Percentiles rank a stretch among this genome's conserved stretches.
These are phyloP conservation scores for Adoxophyes honmai DNA, from an alignment of 1,140 invertebrate species.

Conservation along the genomic window DNA sequence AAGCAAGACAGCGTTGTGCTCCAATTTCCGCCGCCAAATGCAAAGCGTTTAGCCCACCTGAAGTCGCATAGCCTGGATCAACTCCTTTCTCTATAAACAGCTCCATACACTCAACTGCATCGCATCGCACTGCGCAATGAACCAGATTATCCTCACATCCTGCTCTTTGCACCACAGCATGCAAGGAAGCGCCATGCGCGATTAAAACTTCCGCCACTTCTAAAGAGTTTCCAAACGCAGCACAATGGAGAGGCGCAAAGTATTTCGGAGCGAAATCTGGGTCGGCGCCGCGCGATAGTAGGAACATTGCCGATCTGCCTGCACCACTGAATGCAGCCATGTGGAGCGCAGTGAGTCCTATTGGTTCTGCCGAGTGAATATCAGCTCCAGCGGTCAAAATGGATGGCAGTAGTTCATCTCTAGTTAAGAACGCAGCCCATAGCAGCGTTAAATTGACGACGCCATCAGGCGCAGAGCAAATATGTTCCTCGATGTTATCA, in stretches of 20 bases:
- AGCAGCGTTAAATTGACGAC: constrained; percentile 66
- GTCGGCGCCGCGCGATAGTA: constrained; percentile 77
- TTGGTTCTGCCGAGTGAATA: constrained; percentile 73
- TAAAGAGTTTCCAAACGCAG: constrained; percentile 76
- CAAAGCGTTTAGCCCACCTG: constrained; percentile 78
- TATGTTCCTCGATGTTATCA: constrained; percentile 70
- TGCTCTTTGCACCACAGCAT: constrained; percentile 65
- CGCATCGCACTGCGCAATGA: constrained; percentile 78
- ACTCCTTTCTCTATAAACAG: constrained; percentile 76
- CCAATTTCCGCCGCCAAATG: constrained; percentile 80
- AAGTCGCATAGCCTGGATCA: constrained; percentile 74
- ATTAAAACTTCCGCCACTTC: constrained; percentile 75
- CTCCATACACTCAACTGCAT: constrained; percentile 77
- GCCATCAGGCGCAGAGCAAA: constrained; percentile 61
- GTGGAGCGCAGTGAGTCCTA: constrained; percentile 78
- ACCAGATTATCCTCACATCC: constrained; percentile 76
- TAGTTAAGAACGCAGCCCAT: constrained; percentile 71
- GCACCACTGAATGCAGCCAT: constrained; percentile 79
- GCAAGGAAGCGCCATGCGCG: constrained; percentile 69
- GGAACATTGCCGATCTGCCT: constrained; percentile 71
- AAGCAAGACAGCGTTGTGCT: constrained; percentile 71
- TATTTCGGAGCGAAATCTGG: constrained; percentile 73
- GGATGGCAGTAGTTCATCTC: constrained; percentile 69
- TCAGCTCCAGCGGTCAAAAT: constrained; percentile 75
- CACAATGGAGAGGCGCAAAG: constrained; percentile 79